Percentiles rank a stretch among this genome's conserved stretches.
phyloP scores from a whole-genome alignment of 1,140 invertebrate species.

The Lerema accius region DNA sequence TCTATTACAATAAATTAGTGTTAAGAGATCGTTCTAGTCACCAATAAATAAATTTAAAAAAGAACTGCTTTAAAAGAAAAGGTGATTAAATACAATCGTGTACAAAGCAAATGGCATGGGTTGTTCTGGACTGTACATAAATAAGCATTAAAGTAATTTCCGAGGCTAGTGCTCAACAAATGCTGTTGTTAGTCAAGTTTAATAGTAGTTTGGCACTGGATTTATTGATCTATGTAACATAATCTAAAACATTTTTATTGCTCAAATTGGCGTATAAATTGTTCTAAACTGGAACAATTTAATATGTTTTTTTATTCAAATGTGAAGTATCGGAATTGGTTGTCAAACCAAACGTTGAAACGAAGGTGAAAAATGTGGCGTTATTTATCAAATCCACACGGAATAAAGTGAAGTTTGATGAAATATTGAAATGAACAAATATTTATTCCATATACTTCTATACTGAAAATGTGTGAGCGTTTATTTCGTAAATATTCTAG shows the following conservation, averaged over 20 bases:
- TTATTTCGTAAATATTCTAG: not conserved
- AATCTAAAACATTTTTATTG: slow-evolving; percentile 5
- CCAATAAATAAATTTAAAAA: slow-evolving; percentile 14
- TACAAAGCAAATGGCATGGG: slow-evolving; percentile 15
- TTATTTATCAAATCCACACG: slow-evolving; percentile 5
- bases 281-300: not conserved
- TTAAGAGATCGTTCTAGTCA: not conserved
- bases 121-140: slow-evolving; percentile 18
- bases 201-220: slow-evolving; percentile 9
- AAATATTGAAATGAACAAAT: slow-evolving; percentile 30
- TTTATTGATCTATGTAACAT: slow-evolving; percentile 14
- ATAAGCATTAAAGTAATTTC: slow-evolving; percentile 27
- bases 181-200: slow-evolving; percentile 14
- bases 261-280: slow-evolving; percentile 7
- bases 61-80: slow-evolving; percentile 8
- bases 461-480: not conserved
- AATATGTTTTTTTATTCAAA: slow-evolving; percentile 2
- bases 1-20: slow-evolving; percentile 11
- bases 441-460: not conserved
- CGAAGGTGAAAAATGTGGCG: slow-evolving; percentile 9
- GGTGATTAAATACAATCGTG: slow-evolving; percentile 18
- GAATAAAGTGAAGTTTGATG: slow-evolving; percentile 11
- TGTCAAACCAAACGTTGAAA: slow-evolving; percentile 1
- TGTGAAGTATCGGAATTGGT: slow-evolving; percentile 12
- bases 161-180: slow-evolving; percentile 22